Base-by-base conservation (phyloP, 2,797 vertebrate genomes). In the Aulostomus chinensis region DNA sequence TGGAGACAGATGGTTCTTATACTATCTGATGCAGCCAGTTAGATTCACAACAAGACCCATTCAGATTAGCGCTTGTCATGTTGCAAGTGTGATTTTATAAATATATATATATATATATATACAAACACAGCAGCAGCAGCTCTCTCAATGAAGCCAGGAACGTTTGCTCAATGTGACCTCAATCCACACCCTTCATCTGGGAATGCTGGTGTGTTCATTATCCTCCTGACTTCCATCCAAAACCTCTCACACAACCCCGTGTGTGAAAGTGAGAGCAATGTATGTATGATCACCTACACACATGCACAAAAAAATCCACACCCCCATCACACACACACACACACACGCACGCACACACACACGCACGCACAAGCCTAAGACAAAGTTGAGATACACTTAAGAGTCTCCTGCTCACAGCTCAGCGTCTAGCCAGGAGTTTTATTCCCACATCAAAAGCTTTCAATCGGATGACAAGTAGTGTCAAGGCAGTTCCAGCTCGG, bases 361-460 rank as follows among this genome's bases (percentile, higher is more conserved):
- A 5, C 21, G 7, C 21, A 22, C 21, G 7, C n/a, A n/a, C n/a
- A n/a, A n/a, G 6, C 9, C 24, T 25, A 25, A 25, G 9, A 25
- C 24, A 25, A 9, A 16, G 1, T 45, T 30, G 24, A 30, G 30
- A 58, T 43, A 28, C 22, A 57, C 43, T 14, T 14, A 2, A 5
- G 58, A 62, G 33, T 53, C 54, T 76, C 77, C 55, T 62, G 55
- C 47, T 39, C 15, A 10, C 26, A 14, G 59, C 56, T 73, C 73
- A 54, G 52, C 11, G 5, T 49, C 59, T 53, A 43, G 62, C 73
- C 61, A 60, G 33, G 26, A 80, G 65, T 63, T 76, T 69, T 58
- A 58, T 68, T 53, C 49, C 74, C 47, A 77, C 67, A 72, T 85
- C 68, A 77, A 80, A 80, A 73, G 54, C 54, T 59, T 69, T 80